Evolutionary conservation across 2,113 vertebrate genomes (phyloP), one percentile per base, ranked within the genome.

Genomic region (Sterrhoptilus dennistouni): DNA sequence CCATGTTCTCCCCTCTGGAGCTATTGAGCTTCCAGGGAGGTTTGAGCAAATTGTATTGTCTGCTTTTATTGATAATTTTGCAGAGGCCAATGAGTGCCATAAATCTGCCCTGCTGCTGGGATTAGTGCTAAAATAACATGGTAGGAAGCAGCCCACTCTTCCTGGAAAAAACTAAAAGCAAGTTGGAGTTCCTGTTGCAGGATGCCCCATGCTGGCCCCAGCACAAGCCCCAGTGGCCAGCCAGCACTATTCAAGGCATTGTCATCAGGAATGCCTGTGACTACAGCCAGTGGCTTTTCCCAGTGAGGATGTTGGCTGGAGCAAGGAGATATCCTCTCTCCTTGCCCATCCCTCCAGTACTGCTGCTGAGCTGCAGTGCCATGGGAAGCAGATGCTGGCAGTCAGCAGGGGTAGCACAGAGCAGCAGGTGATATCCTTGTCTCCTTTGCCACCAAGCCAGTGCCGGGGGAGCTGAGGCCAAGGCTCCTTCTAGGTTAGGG

Each of bases 51-150:
- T 87, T n/a, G 61, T 77, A 8, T 88, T 75, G 86, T 95, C 87
- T 70, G 90, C 70, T 78, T 83, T 92, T 94, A 93, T 75, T 76
- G 92, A 96, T 93, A 75, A 57, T 77, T 68, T 93, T 65, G 80
- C 95, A 74, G 87, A 59, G 82, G 68, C 86, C 36, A 15, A 64
- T 3, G 17, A 68, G n/a, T 3, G 4, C 86, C 57, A 11, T 92
- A 49, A 83, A 94, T 92, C 96, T 78, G 35, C 27, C 31, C 35
- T 13, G 12, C 50, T 79, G 53, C 60, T 60, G 76, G 71, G 81
- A 71, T 53, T 45, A 33, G 65, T 60, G 84, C 69, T 84, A 7
- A 81, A 72, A 70, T 63, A 61, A 84, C 47, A 29, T 4, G 3
- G 52, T 60, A 77, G 42, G 21, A 54, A 84, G 44, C 19, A 86